Base-by-base conservation (phyloP, 2,888 invertebrate species). In the Diabrotica balteata region DNA sequence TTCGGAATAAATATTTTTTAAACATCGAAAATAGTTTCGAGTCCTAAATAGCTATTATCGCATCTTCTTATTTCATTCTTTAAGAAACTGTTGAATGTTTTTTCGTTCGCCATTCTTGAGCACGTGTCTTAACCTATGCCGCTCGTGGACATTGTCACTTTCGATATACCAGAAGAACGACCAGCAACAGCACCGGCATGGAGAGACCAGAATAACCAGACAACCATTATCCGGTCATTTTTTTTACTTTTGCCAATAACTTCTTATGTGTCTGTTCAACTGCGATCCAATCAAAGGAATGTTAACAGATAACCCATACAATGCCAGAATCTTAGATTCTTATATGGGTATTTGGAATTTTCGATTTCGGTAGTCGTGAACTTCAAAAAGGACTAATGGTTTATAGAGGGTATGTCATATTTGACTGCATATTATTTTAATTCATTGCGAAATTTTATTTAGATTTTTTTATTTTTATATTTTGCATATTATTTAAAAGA, bases 221-320 rank as follows among this genome's bases (percentile, higher is more conserved):
- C 80, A 80, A 76, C 76, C 79, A 79, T 80, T 80, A 79, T 79
- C 77, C 72, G 76, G 74, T 75, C 77, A 77, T 79, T 80, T 79
- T 79, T 78, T 57, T 45, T 57, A 44, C 75, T 73, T 51, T 75
- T 70, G 75, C 79, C 78, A 79, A 79, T 78, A 77, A 77, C 77
- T 80, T 80, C 79, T 80, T 80, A 78, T 79, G 72, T 76, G 79
- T 79, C 78, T 78, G 77, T 76, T 76, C 75, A 76, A 74, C 78
- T 76, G 74, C 74, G 76, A 76, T 75, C 73, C 75, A 75, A 77
- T 77, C 75, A 74, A 63, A 60, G 76, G 76, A 78, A 77, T 77
- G 76, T 77, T 75, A 74, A 72, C 73, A 73, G 75, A 75, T 75
- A 73, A 71, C 73, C 73, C 72, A 75, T 72, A 71, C 75, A 75